These are phyloP conservation scores for Pomatorhinus ruficollis DNA, from an alignment of 2,113 vertebrate species.

Conservation along the genomic window DNA sequence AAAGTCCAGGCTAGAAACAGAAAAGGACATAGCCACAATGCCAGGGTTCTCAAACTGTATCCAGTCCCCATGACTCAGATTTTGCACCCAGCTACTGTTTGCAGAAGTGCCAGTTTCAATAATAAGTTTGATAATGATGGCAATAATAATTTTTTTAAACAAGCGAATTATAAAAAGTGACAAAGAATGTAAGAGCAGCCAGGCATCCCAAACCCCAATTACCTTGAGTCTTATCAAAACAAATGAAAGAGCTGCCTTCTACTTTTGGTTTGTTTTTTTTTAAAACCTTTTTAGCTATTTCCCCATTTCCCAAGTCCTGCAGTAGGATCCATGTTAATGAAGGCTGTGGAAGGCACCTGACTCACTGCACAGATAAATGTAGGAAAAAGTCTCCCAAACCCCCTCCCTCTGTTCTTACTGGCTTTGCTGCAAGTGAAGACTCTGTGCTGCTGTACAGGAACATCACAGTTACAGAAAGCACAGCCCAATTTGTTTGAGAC, in stretches of 20 bases:
- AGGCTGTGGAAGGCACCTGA: background rate
- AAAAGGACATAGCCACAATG: background rate
- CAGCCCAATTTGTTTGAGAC: background rate
- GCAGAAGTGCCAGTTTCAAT: background rate
- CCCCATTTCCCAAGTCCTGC: background rate
- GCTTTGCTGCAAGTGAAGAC: background rate
- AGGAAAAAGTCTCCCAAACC: background rate
- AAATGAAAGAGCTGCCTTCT: background rate
- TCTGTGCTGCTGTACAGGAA: background rate
- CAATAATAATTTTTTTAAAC: background rate
- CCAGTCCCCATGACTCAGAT: background rate
- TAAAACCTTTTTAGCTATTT: background rate
- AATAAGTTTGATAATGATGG: background rate
- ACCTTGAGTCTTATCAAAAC: background rate
- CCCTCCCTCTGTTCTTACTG: background rate
- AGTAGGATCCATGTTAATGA: background rate
- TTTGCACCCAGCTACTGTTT: background rate
- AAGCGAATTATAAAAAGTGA: background rate
- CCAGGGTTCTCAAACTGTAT: background rate
- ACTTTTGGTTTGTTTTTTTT: background rate
- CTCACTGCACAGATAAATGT: fast-evolving
- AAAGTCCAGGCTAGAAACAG: background rate
- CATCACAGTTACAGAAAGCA: background rate
- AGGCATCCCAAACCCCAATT: background rate
- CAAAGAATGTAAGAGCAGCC: background rate